Percentiles rank a stretch among this genome's conserved stretches.
Evolutionary conservation across 2,888 invertebrate genomes (phyloP).

Genomic region (Apotomis capreana): DNA sequence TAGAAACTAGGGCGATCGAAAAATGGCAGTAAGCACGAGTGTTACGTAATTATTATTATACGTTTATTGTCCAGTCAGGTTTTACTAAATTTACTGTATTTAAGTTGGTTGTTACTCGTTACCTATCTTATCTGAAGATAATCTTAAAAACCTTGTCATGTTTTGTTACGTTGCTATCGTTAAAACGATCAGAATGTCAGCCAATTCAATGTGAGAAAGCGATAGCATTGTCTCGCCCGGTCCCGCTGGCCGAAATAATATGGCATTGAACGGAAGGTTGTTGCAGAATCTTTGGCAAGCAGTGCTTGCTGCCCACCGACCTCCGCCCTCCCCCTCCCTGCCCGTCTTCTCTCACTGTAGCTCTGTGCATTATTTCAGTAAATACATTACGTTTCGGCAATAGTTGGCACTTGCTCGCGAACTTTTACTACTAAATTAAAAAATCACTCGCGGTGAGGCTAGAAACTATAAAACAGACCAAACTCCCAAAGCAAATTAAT

Average conservation of each 20-base stretch:
- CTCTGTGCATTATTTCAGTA: slow-evolving; percentile 39
- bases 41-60: neutral
- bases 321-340: slow-evolving; percentile 49
- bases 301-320: slow-evolving; percentile 70
- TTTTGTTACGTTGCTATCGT: neutral
- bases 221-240: slow-evolving; percentile 51
- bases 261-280: slow-evolving; percentile 79
- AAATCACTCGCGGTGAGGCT: too few species aligned
- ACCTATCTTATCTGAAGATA: too few species aligned
- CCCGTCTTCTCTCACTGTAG: slow-evolving; percentile 45
- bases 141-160: neutral
- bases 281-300: slow-evolving; percentile 85
- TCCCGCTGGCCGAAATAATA: slow-evolving; percentile 68
- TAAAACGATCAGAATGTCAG: slow-evolving; percentile 27
- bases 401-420: too few species aligned
- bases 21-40: neutral
- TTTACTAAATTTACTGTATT: neutral
- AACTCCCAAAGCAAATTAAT: too few species aligned
- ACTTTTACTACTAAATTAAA: too few species aligned
- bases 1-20: neutral
- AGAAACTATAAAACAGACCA: too few species aligned
- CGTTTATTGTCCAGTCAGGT: neutral
- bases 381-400: slow-evolving; percentile 19
- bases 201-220: slow-evolving; percentile 26
- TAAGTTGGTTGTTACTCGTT: too few species aligned